These are phyloP conservation scores for Herminia tarsipennalis DNA, from an alignment of 2,888 invertebrate genomes.

Conservation along the genomic window DNA sequence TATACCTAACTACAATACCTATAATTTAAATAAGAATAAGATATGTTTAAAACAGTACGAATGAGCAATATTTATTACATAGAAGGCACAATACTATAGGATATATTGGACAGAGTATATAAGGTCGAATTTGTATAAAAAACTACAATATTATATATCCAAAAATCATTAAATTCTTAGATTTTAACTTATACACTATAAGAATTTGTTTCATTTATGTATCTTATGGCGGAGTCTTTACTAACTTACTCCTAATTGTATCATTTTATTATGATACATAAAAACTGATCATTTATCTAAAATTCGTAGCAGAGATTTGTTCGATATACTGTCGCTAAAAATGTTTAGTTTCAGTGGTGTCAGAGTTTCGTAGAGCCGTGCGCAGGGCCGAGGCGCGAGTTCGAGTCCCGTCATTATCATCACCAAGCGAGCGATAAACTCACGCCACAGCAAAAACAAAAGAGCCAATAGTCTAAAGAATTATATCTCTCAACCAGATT, in stretches of 20 bases:
- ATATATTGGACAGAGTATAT: conserved; percentile 53
- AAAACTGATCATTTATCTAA: conserved; percentile 67
- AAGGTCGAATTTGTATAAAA: conserved; percentile 14
- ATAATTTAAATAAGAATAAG: conserved; percentile 48
- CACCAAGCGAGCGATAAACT: conserved; percentile 34
- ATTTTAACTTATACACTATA: conserved; percentile 56
- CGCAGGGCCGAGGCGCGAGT: conserved; percentile 55
- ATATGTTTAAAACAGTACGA: conserved; percentile 57
- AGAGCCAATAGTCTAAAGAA: conserved; percentile 73
- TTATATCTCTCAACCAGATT: conserved; percentile 76
- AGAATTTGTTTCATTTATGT: conserved; percentile 62
- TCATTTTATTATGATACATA: conserved; percentile 48
- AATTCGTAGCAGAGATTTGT: conserved; percentile 68
- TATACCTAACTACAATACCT: conserved; percentile 44
- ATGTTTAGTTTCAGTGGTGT: conserved; percentile 63
- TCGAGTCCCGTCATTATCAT: conserved; percentile 33
- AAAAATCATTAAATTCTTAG: conserved; percentile 43
- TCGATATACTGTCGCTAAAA: conserved; percentile 65
- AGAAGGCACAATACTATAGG: conserved; percentile 56
- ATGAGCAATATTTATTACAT: conserved; percentile 65
- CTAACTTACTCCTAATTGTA: conserved; percentile 67
- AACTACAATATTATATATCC: conserved; percentile 38
- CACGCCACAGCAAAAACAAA: conserved; percentile 55
- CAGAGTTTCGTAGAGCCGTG: conserved; percentile 84
- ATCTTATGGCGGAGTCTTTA: conserved; percentile 81